phyloP scores from a whole-genome alignment of 2,797 vertebrate genomes.

The Sus cebifrons region DNA sequence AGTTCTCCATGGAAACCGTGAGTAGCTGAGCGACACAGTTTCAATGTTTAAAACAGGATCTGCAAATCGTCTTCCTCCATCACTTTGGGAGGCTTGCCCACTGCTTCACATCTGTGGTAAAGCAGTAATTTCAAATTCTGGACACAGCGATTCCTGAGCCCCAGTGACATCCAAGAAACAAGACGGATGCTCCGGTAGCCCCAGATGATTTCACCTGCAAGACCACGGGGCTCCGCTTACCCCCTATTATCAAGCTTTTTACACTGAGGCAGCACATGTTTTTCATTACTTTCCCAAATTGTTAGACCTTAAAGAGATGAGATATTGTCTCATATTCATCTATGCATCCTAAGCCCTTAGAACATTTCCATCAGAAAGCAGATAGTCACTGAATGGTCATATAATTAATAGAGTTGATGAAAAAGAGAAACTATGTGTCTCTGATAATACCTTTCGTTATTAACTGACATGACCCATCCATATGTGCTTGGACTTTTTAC shows the following conservation, averaged over 20 bases:
- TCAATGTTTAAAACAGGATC: not conserved
- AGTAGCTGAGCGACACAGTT: not conserved
- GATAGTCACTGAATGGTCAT: not conserved
- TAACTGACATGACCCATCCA: not conserved
- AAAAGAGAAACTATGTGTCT: not conserved
- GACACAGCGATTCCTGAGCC: not conserved
- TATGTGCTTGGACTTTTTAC: not conserved
- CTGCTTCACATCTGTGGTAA: not conserved
- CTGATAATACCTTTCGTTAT: not conserved
- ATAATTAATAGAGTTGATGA: not conserved
- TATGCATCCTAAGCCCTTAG: not conserved
- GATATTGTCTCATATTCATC: not conserved
- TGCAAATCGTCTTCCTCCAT: not conserved
- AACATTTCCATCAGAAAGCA: not conserved
- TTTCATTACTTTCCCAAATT: not conserved
- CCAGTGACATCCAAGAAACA: not conserved
- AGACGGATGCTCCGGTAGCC: accelerated
- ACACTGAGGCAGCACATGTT: not conserved
- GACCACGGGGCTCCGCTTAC: not conserved
- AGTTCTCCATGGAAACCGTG: not conserved
- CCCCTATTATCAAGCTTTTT: not conserved
- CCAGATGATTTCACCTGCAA: accelerated
- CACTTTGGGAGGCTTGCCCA: not conserved
- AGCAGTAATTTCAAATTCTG: constrained; percentile 17
- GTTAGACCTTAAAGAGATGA: not conserved